Percentiles rank a stretch among this genome's conserved stretches.
Evolutionary conservation across 1,140 invertebrate genomes (phyloP).

Genomic region (Epicauta chinensis): DNA sequence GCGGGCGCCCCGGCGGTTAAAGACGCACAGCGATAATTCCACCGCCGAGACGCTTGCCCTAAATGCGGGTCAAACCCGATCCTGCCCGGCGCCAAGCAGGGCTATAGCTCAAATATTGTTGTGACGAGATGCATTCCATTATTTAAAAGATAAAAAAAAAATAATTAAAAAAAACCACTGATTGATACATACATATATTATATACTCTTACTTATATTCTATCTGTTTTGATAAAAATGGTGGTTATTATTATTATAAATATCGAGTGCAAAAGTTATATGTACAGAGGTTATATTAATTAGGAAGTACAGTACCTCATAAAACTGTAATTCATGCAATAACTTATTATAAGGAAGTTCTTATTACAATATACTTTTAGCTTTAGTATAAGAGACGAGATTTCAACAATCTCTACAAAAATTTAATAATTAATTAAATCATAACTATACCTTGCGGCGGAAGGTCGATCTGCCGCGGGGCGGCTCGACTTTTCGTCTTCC

Average conservation of each 20-base stretch:
- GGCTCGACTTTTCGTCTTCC: slow-evolving; percentile 21
- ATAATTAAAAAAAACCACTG: slow-evolving; percentile 29
- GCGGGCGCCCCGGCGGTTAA: slow-evolving; percentile 25
- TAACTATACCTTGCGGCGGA: slow-evolving; percentile 20
- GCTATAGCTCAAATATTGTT: slow-evolving; percentile 45
- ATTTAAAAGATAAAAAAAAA: slow-evolving; percentile 24
- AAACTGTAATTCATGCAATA: slow-evolving; percentile 46
- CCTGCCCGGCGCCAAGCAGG: slow-evolving; percentile 31
- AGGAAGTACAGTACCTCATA: slow-evolving; percentile 46
- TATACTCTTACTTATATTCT: slow-evolving; percentile 43
- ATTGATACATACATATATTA: slow-evolving; percentile 40
- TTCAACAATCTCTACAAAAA: slow-evolving; percentile 33
- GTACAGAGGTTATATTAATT: slow-evolving; percentile 46
- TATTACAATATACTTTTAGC: slow-evolving; percentile 44
- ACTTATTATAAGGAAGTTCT: slow-evolving; percentile 46
- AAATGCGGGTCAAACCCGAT: slow-evolving; percentile 27
- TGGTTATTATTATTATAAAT: slow-evolving; percentile 43
- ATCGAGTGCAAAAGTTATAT: slow-evolving; percentile 43
- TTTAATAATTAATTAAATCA: neutral
- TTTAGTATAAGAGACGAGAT: slow-evolving; percentile 43
- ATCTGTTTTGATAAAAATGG: slow-evolving; percentile 45
- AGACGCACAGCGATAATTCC: slow-evolving; percentile 4
- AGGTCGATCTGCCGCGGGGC: slow-evolving; percentile 19
- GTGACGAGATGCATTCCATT: slow-evolving; percentile 46
- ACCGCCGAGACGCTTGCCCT: slow-evolving; percentile 21